Evolutionary conservation across 1,140 invertebrate species (phyloP).

Genomic region (Polypedilum vanderplanki): DNA sequence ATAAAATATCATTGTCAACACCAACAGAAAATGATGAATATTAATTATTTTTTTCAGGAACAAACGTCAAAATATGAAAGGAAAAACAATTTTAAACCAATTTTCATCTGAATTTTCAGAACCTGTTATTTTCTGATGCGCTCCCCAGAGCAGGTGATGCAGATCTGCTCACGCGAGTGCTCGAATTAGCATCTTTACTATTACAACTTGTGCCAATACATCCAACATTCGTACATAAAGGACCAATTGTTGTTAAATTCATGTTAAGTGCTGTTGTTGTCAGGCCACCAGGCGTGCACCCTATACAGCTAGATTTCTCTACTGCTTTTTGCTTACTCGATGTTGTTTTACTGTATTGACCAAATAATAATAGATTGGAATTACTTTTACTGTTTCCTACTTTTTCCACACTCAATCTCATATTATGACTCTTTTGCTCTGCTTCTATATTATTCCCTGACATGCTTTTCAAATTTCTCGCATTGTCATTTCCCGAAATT

Average conservation of each 20-base stretch:
- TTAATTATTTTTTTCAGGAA: not conserved
- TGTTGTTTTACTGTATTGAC: conserved; percentile 15
- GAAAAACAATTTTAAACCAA: not conserved
- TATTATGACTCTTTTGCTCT: not conserved
- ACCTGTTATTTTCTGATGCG: not conserved
- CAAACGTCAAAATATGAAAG: too few species aligned
- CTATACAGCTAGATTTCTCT: not conserved
- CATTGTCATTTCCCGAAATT: conserved; percentile 4
- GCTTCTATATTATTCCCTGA: conserved; percentile 8
- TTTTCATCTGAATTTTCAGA: not conserved
- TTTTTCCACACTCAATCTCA: conserved; percentile 7
- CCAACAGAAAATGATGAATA: not conserved
- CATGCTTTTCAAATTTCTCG: not conserved
- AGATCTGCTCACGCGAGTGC: conserved; percentile 11
- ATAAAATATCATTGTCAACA: too few species aligned
- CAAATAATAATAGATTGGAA: not conserved
- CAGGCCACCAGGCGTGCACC: not conserved
- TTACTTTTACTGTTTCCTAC: conserved; percentile 25
- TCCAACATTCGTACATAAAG: conserved; percentile 10
- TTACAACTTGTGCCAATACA: conserved; percentile 9
- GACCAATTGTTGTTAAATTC: conserved; percentile 21
- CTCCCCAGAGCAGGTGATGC: conserved; percentile 7
- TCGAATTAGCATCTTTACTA: conserved; percentile 15
- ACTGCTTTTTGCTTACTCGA: not conserved
- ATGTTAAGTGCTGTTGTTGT: not conserved